Base-by-base conservation (phyloP, 2,797 vertebrate species). In the Epinephelus coioides region DNA sequence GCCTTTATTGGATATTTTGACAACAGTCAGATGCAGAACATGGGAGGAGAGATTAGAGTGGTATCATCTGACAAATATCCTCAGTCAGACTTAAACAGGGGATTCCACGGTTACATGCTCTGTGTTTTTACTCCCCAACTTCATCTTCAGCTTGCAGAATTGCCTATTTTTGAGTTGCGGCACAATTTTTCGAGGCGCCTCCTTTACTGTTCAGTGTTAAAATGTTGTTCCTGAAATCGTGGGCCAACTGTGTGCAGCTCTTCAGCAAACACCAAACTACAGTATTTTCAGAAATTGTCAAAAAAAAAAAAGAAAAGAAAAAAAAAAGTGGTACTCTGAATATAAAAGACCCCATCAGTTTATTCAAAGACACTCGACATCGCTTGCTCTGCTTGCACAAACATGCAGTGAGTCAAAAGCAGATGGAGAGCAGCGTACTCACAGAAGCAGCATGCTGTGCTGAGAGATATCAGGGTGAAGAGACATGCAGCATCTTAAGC, bases 331-430 rank as follows among this genome's bases (percentile, higher is more conserved):
- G 80, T 81, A 89, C 91, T 92, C 81, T 0, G 81, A 93, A 90
- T 90, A 92, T 90, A 93, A 94, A 92, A 91, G 90, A 84, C 61
- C 84, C 83, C 88, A 92, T 93, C 89, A 88, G 90, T 94, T 94
- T 94, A 95, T 95, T 95, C 93, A 94, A 89, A 94, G 88, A 93
- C 93, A 93, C 94, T 96, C 91, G 73, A 94, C 90, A 85, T 89
- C 86, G 91, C 85, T 80, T 84, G 88, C 89, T 89, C 91, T 64
- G 85, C 91, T 91, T 90, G 82, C 87, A 91, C 89, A 94, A 92
- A 93, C 89, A 92, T 85, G 89, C 89, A 90, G 84, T 43, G 79
- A 92, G 79, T 91, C 90, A 94, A 95, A 95, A 89, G 91, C 89
- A 93, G 89, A 92, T 90, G 88, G 94, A 95, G 93, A 94, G 94